Percentiles rank a stretch among this genome's conserved stretches.
Evolutionary conservation across 2,797 vertebrate species (phyloP).

Genomic region (Diceros bicornis): DNA sequence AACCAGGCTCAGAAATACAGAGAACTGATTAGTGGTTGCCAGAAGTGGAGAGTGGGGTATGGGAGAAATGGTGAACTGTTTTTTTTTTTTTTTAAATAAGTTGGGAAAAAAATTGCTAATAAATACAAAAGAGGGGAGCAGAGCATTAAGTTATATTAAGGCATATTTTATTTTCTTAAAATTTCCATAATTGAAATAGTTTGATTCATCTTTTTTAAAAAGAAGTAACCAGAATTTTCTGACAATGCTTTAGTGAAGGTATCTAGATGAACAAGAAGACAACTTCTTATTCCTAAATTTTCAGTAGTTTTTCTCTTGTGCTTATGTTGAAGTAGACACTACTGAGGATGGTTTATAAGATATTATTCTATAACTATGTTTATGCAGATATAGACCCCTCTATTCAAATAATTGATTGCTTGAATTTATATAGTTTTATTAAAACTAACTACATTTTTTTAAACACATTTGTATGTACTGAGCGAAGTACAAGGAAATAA

Average conservation of each 20-base stretch:
- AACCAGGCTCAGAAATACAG: too few relatives aligned
- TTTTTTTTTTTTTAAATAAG: too few relatives aligned
- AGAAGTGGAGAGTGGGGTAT: too few relatives aligned
- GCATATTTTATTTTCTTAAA: background rate
- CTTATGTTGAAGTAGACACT: background rate
- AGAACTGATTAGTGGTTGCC: too few relatives aligned
- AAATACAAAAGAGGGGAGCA: too few relatives aligned
- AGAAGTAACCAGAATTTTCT: background rate
- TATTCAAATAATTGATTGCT: background rate
- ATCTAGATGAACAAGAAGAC: background rate
- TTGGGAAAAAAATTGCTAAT: too few relatives aligned
- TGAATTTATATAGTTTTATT: background rate
- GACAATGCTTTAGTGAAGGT: background rate
- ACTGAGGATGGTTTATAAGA: background rate
- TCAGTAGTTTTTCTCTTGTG: background rate
- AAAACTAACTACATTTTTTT: background rate
- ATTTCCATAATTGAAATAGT: conserved; percentile 15
- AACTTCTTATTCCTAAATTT: background rate
- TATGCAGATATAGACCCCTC: background rate
- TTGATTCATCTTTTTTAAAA: background rate
- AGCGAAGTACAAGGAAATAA: background rate
- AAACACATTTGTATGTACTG: background rate
- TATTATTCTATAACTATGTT: background rate
- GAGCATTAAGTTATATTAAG: background rate
- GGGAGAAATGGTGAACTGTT: too few relatives aligned